Conservation (phyloP, 2,888 invertebrate species). For the Adineta ricciae region DNA sequence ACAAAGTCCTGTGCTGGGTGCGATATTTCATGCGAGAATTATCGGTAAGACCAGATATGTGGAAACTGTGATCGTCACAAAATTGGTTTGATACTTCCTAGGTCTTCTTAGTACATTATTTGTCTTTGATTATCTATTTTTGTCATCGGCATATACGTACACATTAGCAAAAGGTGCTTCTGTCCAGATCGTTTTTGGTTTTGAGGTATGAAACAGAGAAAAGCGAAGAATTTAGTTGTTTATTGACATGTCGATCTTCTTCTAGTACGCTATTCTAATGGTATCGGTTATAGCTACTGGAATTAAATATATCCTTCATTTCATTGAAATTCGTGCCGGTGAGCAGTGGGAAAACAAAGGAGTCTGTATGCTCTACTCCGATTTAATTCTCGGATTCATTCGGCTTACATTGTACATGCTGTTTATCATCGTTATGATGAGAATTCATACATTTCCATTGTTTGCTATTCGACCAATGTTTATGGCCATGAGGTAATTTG, state of each 20-base stretch:
- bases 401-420: constrained; percentile 68
- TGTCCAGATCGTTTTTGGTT: constrained; percentile 95
- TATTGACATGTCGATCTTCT: too few relatives aligned
- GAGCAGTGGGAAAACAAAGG: constrained; percentile 99
- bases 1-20: constrained; percentile 87
- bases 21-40: constrained; percentile 83
- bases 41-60: constrained; percentile 38
- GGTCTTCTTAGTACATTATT: constrained; percentile 68
- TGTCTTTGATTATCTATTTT: constrained; percentile 74
- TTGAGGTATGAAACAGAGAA: constrained; percentile 61
- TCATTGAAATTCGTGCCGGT: constrained; percentile 77
- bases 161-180: constrained; percentile 85
- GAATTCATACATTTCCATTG: constrained; percentile 87
- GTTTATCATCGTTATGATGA: constrained; percentile 89
- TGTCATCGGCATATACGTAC: constrained; percentile 82
- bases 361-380: constrained; percentile 86
- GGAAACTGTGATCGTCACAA: not conserved
- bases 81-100: not conserved
- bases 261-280: constrained; percentile 77
- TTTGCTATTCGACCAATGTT: constrained; percentile 99
- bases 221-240: too few relatives aligned
- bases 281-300: constrained; percentile 82
- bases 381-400: constrained; percentile 60
- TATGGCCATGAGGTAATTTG: constrained; percentile 54
- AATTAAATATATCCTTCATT: constrained; percentile 78